Base-by-base conservation (phyloP, 2,888 invertebrate genomes). In the Hartigia nigra region DNA sequence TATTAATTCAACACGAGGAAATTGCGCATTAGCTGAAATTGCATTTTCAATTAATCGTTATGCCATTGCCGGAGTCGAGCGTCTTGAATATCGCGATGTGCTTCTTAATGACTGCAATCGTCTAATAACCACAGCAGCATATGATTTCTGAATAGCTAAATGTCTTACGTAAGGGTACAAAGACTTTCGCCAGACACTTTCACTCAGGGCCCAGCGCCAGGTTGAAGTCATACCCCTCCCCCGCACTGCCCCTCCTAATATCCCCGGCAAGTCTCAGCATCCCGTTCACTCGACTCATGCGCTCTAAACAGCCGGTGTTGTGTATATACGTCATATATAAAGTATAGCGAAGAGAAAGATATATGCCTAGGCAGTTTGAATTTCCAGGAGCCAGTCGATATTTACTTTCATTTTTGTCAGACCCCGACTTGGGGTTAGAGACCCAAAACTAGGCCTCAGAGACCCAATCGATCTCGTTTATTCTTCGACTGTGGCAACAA, bases 121-220 rank as follows among this genome's bases (percentile, higher is more conserved):
- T 35, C 32, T 77, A 74, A 77, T 74, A 34, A 31, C 39, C 36
- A 31, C 36, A 14, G 81, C 83, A 83, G 86, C 82, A 82, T 84
- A 87, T 86, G 88, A 88, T 87, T 85, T 83, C 85, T 86, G 89
- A 89, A 88, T 89, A 89, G 83, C 86, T 88, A 88, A 90, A 88
- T 83, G 84, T 85, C 87, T 90, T 91, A 90, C 87, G 90, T 89
- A 91, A 90, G 90, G 85, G 84, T 85, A 88, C 87, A 87, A 87
- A 89, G 90, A 91, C 91, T 91, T 91, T 91, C 91, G 90, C 91
- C 88, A 86, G 85, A 83, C 88, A 90, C 91, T 91, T 91, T 91
- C 91, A 91, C 91, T 91, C 86, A 82, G 88, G 75, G 74, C 79
- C 78, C 79, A 74, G 80, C 76, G 77, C 78, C 74, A 39, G 76